Evolutionary conservation across 2,113 vertebrate species (phyloP).

Genomic region (Procapra przewalskii): DNA sequence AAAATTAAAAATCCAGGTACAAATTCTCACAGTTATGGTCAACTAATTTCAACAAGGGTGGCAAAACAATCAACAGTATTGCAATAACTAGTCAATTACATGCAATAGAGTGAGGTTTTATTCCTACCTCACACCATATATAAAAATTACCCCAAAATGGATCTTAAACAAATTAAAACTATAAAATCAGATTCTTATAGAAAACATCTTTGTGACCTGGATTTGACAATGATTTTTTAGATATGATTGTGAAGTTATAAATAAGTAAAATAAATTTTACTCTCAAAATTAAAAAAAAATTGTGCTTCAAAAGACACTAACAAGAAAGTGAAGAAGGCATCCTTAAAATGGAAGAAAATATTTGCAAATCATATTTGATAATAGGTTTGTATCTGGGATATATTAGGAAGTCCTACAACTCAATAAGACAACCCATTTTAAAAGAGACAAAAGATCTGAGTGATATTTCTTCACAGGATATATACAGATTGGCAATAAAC

Average conservation of each 20-base stretch:
- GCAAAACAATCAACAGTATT: not conserved
- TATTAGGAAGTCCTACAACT: not conserved
- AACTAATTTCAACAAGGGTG: not conserved
- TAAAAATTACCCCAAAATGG: not conserved
- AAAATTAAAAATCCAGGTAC: not conserved
- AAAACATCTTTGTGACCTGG: not conserved
- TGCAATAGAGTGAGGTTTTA: not conserved
- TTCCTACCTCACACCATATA: not conserved
- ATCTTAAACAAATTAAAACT: not conserved
- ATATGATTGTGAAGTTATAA: not conserved
- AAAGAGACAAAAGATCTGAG: not conserved
- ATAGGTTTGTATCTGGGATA: not conserved
- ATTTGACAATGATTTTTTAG: not conserved
- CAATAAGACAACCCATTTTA: not conserved
- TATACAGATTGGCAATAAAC: not conserved
- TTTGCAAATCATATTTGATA: not conserved
- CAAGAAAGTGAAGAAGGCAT: not conserved
- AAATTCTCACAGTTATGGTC: not conserved
- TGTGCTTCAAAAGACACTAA: not conserved
- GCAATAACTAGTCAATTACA: not conserved
- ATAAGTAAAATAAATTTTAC: not conserved
- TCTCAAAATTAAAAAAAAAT: not conserved
- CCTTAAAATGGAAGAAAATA: not conserved
- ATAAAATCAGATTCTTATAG: not conserved
- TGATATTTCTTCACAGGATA: not conserved